Evolutionary conservation across 2,797 vertebrate genomes (phyloP).

Genomic region (Carduelis carduelis): DNA sequence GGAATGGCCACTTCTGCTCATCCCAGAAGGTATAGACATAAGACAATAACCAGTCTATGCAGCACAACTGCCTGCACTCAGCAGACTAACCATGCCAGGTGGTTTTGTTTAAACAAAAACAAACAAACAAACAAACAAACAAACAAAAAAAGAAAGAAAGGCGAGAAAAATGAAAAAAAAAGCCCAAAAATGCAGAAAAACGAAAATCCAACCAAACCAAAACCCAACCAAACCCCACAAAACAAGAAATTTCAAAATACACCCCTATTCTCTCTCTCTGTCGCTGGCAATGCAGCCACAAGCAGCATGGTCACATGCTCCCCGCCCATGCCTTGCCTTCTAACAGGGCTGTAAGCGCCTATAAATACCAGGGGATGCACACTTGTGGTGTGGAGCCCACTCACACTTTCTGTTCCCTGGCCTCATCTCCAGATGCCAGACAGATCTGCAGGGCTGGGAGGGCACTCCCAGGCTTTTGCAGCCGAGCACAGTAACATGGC

Average conservation of each 20-base stretch:
- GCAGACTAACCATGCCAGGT: not conserved
- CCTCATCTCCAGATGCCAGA: not conserved
- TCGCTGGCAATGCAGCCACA: not conserved
- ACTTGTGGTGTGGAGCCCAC: not conserved
- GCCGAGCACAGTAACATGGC: fast-evolving
- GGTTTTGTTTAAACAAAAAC: not conserved
- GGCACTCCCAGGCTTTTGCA: not conserved
- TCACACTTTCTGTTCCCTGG: not conserved
- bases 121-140: too few species aligned
- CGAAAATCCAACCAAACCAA: not conserved
- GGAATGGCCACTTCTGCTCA: not conserved
- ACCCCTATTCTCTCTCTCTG: not conserved
- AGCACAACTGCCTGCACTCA: not conserved
- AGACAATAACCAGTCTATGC: not conserved
- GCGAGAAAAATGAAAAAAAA: fast-evolving
- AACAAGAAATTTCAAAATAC: not conserved
- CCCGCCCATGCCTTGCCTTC: not conserved
- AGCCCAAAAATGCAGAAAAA: not conserved
- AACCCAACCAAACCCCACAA: not conserved
- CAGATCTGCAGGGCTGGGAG: not conserved
- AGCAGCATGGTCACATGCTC: fast-evolving
- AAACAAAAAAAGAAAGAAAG: too few species aligned
- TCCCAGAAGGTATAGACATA: not conserved
- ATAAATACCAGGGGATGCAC: not conserved
- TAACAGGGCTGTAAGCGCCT: not conserved